Base-by-base conservation (phyloP, 1,140 invertebrate genomes). In the Drosophila pandora region DNA sequence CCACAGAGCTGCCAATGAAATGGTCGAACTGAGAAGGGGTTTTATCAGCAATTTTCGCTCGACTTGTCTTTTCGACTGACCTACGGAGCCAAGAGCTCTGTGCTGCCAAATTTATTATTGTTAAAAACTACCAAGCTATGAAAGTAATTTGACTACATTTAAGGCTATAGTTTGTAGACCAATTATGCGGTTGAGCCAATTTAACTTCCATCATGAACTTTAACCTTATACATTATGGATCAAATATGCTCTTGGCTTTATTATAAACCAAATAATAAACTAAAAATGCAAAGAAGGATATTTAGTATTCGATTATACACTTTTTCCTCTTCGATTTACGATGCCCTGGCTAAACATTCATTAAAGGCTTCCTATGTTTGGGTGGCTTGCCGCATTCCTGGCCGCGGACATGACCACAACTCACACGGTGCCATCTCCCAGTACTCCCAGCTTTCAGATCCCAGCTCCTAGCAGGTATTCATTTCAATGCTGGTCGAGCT, bases 311-410 rank as follows among this genome's bases (percentile, higher is more conserved):
- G 37, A 62, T 21, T 55, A 43, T 28, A 9, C 61, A 25, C 41
- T 55, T 39, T 61, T 49, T 63, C 34, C 30, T n/a, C 47, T 53
- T 9, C 45, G 57, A 85, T 85, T 85, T 85, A 88, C 65, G 83
- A 64, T 55, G 53, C 25, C 48, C 41, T 68, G 61, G 50, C 70
- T 53, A 79, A 59, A 68, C 82, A 88, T 88, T 87, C 83, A 87
- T 87, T 87, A 88, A 79, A 69, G 34, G 70, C 83, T 81, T 85
- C 78, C 83, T 88, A 72, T 78, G 81, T 87, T 85, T 85, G 82
- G 77, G 73, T 85, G 81, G 82, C 67, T 76, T 58, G 67, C 59
- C 77, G 61, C 79, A 87, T 83, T 87, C 82, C 83, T 56, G 7
- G 65, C 70, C 83, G 63, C 53, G 71, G 79, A 81, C 79, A 88